phyloP scores from a whole-genome alignment of 2,888 invertebrate species.

The Philaethria dido region DNA sequence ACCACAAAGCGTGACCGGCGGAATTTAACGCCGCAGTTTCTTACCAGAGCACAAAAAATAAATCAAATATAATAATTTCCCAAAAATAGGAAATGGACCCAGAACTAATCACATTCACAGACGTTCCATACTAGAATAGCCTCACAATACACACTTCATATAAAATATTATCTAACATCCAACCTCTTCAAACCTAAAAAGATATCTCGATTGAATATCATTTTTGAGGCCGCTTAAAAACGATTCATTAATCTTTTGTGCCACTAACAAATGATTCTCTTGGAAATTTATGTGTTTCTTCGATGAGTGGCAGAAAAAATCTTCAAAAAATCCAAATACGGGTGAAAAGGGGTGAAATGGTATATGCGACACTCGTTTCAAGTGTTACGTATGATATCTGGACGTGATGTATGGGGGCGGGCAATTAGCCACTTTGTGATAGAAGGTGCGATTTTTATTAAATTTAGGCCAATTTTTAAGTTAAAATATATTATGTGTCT shows the following conservation, averaged over 20 bases:
- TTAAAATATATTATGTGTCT: background rate
- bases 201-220: constrained; percentile 18
- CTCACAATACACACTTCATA: background rate
- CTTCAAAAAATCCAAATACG: constrained; percentile 35
- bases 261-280: constrained; percentile 40
- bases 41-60: no score
- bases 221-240: constrained; percentile 26
- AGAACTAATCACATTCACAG: no score
- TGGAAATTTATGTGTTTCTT: constrained; percentile 39
- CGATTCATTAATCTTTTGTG: constrained; percentile 34
- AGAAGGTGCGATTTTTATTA: constrained; percentile 6
- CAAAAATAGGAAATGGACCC: no score
- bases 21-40: no score
- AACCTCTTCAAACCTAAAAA: constrained; percentile 9
- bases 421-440: constrained; percentile 9
- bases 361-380: constrained; percentile 31
- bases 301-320: constrained; percentile 40
- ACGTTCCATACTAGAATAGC: no score
- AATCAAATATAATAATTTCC: no score
- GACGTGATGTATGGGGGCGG: constrained; percentile 19
- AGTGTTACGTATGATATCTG: constrained; percentile 35
- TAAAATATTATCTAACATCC: constrained; percentile 7
- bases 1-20: no score
- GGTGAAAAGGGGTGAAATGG: constrained; percentile 33
- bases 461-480: background rate